These are phyloP conservation scores for Enoplosus armatus DNA, from an alignment of 2,797 vertebrate species.

Conservation along the genomic window DNA sequence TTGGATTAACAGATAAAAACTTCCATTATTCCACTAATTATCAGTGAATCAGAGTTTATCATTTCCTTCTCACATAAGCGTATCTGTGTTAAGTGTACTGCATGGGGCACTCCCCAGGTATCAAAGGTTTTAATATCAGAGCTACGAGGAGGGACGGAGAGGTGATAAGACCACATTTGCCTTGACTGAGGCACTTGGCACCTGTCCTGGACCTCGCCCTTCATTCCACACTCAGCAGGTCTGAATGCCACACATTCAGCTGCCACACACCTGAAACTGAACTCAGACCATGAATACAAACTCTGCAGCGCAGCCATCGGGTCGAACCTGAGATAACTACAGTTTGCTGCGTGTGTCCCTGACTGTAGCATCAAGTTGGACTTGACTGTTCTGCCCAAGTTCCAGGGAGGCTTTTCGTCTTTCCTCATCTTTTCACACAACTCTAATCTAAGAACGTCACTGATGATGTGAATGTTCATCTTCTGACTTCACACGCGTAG, in stretches of 20 bases:
- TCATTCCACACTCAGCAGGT: constrained; percentile 57
- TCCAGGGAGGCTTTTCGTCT: no score
- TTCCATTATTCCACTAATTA: rapidly evolving
- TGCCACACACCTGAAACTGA: constrained; percentile 6
- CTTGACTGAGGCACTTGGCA: constrained; percentile 32
- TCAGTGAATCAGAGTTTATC: constrained; percentile 4
- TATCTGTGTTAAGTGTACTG: not conserved
- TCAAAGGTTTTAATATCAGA: not conserved
- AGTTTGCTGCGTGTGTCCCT: no score
- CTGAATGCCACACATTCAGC: not conserved
- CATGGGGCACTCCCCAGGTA: not conserved
- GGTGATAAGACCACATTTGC: constrained; percentile 25
- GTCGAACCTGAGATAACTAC: no score
- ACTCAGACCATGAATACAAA: not conserved
- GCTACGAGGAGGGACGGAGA: not conserved
- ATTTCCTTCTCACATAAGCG: not conserved
- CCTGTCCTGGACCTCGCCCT: constrained; percentile 47
- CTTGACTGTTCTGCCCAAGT: no score
- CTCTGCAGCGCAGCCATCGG: no score
- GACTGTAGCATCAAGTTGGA: no score
- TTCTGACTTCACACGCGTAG: no score
- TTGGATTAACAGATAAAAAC: not conserved
- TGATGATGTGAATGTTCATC: no score
- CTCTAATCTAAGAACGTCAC: no score
- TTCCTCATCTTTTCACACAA: no score